Conservation (phyloP, 2,888 invertebrate genomes). For the Panopea generosa region DNA sequence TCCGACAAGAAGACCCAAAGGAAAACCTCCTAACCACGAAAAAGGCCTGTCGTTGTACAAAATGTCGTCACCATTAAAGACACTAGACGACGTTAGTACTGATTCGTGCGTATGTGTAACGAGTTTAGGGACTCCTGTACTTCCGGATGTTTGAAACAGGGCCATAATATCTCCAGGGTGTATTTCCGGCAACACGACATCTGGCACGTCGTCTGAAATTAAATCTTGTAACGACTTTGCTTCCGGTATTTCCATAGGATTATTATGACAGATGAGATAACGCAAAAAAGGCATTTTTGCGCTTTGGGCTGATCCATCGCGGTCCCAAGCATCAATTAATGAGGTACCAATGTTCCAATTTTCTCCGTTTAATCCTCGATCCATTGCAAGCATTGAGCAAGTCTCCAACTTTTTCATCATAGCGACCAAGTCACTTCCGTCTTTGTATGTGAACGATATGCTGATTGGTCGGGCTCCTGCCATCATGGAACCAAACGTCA, state of each 20-base stretch:
- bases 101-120: slow-evolving; percentile 11
- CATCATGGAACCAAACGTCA: slow-evolving; percentile 32
- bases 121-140: slow-evolving; percentile 30
- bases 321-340: slow-evolving; percentile 6
- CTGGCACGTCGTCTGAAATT: not conserved
- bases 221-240: not conserved
- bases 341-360: slow-evolving; percentile 32
- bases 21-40: slow-evolving; percentile 37
- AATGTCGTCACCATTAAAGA: not conserved
- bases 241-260: not conserved
- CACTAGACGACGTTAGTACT: not conserved
- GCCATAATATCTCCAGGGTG: slow-evolving; percentile 2
- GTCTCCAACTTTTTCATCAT: slow-evolving; percentile 30
- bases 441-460: slow-evolving; percentile 37
- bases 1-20: slow-evolving; percentile 12
- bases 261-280: slow-evolving; percentile 16
- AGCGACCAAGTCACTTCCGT: slow-evolving; percentile 47
- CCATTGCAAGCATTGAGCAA: slow-evolving; percentile 29
- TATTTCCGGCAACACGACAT: slow-evolving; percentile 4
- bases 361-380: slow-evolving; percentile 20
- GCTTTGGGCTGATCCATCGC: slow-evolving; percentile 13
- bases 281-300: slow-evolving; percentile 27
- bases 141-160: slow-evolving; percentile 39
- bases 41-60: slow-evolving; percentile 26
- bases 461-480: slow-evolving; percentile 26